Evolutionary conservation across 2,888 invertebrate genomes (phyloP).

Genomic region (Drosophila siamana): DNA sequence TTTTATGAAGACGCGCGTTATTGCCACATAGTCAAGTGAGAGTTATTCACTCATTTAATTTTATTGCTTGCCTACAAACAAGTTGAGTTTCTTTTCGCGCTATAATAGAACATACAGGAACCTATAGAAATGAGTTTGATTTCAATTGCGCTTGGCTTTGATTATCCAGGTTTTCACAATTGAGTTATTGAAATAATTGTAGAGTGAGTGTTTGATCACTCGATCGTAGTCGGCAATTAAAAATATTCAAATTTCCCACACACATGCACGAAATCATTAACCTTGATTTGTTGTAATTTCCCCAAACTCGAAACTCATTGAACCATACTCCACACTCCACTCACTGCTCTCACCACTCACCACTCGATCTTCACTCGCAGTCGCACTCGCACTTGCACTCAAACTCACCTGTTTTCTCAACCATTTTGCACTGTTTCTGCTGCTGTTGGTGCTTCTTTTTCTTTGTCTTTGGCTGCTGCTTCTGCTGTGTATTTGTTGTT

Average conservation of each 20-base stretch:
- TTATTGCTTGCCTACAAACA: conserved; percentile 9
- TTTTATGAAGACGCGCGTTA: not conserved
- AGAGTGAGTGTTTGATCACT: not conserved
- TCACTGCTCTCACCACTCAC: not conserved
- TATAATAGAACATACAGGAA: not conserved
- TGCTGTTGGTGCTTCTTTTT: conserved; percentile 6
- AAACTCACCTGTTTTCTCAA: conserved; percentile 79
- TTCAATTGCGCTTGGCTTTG: not conserved
- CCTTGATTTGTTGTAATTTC: conserved; percentile 43
- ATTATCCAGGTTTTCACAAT: not conserved
- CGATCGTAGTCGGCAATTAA: not conserved
- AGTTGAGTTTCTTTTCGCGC: not conserved
- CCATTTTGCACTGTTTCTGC: conserved; percentile 66
- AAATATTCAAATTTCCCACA: conserved; percentile 14
- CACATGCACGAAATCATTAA: conserved; percentile 16
- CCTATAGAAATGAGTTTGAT: not conserved
- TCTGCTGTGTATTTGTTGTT: conserved; percentile 15
- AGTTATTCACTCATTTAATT: not conserved
- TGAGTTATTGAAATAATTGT: not conserved
- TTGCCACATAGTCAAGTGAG: not conserved
- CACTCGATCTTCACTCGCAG: conserved; percentile 33
- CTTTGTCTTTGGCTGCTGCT: conserved; percentile 24
- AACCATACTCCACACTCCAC: conserved; percentile 1
- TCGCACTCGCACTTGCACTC: conserved; percentile 34
- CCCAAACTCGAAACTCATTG: conserved; percentile 30